Evolutionary conservation across 2,113 vertebrate species (phyloP).

Genomic region (Colossoma macropomum): DNA sequence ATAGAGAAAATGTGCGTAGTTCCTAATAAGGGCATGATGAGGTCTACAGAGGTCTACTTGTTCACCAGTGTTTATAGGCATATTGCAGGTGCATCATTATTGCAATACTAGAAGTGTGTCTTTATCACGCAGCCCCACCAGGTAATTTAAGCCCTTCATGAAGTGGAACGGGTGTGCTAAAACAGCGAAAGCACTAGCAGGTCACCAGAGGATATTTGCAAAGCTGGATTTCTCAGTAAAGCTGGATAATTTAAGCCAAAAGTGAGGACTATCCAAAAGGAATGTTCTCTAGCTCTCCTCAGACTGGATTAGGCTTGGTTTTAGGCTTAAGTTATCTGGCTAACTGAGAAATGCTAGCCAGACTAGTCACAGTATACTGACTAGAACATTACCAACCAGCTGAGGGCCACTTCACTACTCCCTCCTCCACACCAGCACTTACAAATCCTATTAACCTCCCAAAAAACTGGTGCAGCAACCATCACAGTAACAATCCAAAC

Average conservation of each 20-base stretch:
- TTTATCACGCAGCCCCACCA: too few species aligned
- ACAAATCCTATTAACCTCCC: neutral
- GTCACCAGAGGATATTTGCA: neutral
- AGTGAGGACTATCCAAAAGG: neutral
- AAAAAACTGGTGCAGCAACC: neutral
- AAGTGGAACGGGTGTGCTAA: neutral
- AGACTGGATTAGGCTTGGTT: neutral
- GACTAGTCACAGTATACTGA: neutral
- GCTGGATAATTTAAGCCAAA: neutral
- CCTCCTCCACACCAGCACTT: conserved; percentile 10
- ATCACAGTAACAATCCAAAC: conserved; percentile 9
- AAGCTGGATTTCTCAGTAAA: too few species aligned
- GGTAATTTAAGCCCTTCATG: neutral
- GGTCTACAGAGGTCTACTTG: too few species aligned
- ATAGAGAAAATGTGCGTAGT: too few species aligned
- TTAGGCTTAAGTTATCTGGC: neutral
- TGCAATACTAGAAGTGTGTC: too few species aligned
- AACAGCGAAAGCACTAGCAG: neutral
- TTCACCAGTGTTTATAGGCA: too few species aligned
- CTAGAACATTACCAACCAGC: neutral
- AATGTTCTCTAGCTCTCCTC: too few species aligned
- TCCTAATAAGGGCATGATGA: too few species aligned
- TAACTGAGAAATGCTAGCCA: neutral
- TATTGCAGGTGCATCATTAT: too few species aligned
- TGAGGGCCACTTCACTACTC: neutral